phyloP scores from a whole-genome alignment of 2,888 invertebrate genomes.

The Aleiodes alternator region DNA sequence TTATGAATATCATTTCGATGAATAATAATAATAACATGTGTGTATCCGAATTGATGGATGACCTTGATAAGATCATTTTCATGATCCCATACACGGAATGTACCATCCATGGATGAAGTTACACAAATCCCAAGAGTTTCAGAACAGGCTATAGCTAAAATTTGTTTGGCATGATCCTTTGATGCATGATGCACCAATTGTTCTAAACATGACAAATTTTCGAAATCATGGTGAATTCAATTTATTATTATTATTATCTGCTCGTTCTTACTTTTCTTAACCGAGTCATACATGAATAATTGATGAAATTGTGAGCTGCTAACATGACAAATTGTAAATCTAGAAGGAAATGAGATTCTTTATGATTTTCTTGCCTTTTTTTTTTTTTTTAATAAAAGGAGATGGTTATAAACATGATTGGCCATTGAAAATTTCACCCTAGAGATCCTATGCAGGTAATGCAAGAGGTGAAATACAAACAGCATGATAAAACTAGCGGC shows the following conservation, averaged over 20 bases:
- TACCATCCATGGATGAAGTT: constrained; percentile 60
- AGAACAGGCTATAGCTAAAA: constrained; percentile 55
- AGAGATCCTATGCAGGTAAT: constrained; percentile 56
- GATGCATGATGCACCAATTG: constrained; percentile 57
- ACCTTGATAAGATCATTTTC: constrained; percentile 59
- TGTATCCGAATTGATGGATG: not conserved
- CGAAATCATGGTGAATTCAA: not conserved
- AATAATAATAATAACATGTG: not conserved
- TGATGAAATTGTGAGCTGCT: constrained; percentile 55
- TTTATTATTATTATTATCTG: not conserved
- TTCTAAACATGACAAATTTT: constrained; percentile 40
- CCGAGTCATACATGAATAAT: constrained; percentile 60
- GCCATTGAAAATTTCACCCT: constrained; percentile 51
- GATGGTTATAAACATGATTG: not conserved
- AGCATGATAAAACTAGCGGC: constrained; percentile 56
- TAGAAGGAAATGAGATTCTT: constrained; percentile 35
- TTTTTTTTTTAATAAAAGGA: not conserved
- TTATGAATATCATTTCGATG: not conserved
- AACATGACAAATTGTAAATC: constrained; percentile 55
- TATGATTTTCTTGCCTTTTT: not conserved
- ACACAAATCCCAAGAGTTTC: constrained; percentile 60
- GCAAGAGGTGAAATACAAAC: constrained; percentile 56
- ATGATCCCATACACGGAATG: constrained; percentile 62
- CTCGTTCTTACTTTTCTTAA: constrained; percentile 53
- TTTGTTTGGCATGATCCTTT: constrained; percentile 57